Percentiles rank a stretch among this genome's conserved stretches.
These are phyloP conservation scores for Phallusia fumigata DNA, from an alignment of 23 tunicate species.

Conservation along the genomic window DNA sequence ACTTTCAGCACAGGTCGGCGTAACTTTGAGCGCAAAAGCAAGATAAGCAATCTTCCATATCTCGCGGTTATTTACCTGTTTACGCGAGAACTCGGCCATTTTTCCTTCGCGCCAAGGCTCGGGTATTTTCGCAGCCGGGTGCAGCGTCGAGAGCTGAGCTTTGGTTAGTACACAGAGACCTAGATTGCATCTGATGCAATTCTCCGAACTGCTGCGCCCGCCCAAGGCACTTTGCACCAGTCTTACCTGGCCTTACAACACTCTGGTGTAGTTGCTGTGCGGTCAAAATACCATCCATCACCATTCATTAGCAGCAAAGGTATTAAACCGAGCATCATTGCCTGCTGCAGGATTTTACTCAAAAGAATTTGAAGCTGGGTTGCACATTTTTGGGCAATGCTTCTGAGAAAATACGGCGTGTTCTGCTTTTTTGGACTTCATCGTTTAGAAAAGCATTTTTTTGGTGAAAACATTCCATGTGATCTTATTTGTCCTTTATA, in stretches of 20 bases:
- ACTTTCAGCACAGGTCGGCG: neutral
- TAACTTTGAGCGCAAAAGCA: neutral
- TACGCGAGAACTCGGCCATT: neutral
- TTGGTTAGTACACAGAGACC: constrained; percentile 4
- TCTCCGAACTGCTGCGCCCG: neutral
- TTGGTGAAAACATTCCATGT: no score
- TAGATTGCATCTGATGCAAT: neutral
- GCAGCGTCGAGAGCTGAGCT: neutral
- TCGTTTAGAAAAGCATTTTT: no score
- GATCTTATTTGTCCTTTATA: no score
- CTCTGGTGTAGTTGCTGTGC: neutral
- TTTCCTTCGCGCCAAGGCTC: neutral
- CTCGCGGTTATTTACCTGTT: constrained; percentile 9
- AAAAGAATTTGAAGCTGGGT: no score
- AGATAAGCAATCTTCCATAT: neutral
- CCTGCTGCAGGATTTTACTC: no score
- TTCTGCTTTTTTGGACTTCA: no score
- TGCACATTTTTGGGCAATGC: no score
- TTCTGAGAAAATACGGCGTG: no score
- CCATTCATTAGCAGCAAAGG: neutral
- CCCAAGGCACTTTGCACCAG: neutral
- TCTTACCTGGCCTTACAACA: no score
- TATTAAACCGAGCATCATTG: neutral
- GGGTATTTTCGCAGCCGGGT: neutral
- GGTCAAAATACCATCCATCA: constrained; percentile 6